Evolutionary conservation across 1,140 invertebrate species (phyloP), one percentile per base, ranked within the genome.

Genomic region (Diabrotica virgifera): DNA sequence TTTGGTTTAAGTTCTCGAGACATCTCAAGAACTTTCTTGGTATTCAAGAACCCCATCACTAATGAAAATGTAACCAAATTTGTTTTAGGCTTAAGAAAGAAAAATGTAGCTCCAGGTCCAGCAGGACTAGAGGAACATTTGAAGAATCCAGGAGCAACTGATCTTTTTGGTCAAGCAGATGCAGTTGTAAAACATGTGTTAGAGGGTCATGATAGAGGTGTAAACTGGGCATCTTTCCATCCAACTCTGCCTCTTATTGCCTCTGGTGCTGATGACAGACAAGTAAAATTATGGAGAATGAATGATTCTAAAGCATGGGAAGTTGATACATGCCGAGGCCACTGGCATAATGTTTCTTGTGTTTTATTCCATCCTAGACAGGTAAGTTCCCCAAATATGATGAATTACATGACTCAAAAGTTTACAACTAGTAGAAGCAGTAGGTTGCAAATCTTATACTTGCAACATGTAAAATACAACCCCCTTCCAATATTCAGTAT

Each of bases 301-400:
- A 99, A 98, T 80, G 97, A 99, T 80, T 88, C 91, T 37, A 97
- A 96, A 70, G 97, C 97, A 0, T 99, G 97, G 97, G 97, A 99
- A 82, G 95, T 99, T 14, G 98, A 99, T 77, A 97, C 96, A 0
- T 99, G 96, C 73, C 87, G 98, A 54, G 97, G 98, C 0, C 98
- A 99, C 80, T 99, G 99, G 82, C 98, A 99, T 82, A 99, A 99
- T 80, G 97, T 99, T 0, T 99, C 96, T 0, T 98, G 96, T 77
- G 95, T 96, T 2, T 79, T 99, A 6, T 99, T 99, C 80, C 97
- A 99, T 82, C 97, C 97, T 0, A 84, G 95, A 12, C 95, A 98
- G 80, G 40, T 46, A 6, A 46, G n/a, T 46, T 46, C 4, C 40
- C 6, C 24, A 24, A 2, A 24, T 24, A 2, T 24, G 24, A 24